A percentile compares a stretch with the other conserved stretches of the same genome.
Evolutionary conservation across 1,140 invertebrate genomes (phyloP).

Genomic region (Caerostris darwini): DNA sequence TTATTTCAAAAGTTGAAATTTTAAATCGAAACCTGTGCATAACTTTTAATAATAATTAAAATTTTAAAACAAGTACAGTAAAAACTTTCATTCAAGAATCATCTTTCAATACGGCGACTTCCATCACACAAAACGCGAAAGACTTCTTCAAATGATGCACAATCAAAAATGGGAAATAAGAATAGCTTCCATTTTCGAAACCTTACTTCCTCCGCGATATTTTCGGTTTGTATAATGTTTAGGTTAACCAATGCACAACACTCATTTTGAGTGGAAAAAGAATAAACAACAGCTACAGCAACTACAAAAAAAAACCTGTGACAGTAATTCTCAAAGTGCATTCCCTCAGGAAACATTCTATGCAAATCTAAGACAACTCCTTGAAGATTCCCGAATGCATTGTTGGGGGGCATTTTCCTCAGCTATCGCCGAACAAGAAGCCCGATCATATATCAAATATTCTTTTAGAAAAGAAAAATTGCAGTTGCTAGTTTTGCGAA

Average conservation of each 20-base stretch:
- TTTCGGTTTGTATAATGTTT: neutral
- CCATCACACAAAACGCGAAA: neutral
- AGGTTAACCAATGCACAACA: neutral
- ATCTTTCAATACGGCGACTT: no score
- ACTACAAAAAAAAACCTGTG: neutral
- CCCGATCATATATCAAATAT: constrained; percentile 26
- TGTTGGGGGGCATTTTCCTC: neutral
- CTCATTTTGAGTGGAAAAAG: neutral
- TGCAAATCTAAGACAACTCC: neutral
- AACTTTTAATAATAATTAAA: no score
- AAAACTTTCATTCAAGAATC: no score
- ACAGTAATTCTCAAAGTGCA: neutral
- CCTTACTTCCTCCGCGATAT: neutral
- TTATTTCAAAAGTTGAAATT: no score
- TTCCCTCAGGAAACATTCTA: neutral
- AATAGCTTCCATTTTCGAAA: neutral
- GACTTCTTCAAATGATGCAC: neutral
- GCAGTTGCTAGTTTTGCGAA: constrained; percentile 23
- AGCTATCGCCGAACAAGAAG: neutral
- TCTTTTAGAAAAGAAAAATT: constrained; percentile 21
- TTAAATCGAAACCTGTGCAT: no score
- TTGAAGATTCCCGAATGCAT: neutral
- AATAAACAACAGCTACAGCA: no score
- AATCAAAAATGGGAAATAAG: neutral
- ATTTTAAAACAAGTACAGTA: no score